These are phyloP conservation scores for Coelinius sp. DNA, from an alignment of 2,888 invertebrate species.

Conservation along the genomic window DNA sequence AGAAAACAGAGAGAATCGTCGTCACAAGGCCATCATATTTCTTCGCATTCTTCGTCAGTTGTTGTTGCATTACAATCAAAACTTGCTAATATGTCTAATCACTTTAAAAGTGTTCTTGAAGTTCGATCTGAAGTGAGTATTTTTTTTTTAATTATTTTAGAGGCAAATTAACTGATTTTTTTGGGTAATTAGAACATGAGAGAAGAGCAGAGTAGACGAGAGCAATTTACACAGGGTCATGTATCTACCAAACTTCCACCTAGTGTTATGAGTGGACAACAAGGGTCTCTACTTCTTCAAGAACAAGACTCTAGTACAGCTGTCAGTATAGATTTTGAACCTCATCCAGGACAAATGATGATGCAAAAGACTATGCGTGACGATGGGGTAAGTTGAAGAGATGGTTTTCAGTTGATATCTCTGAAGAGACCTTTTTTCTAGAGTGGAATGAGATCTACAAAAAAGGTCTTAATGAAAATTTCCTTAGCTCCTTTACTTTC, in stretches of 20 bases:
- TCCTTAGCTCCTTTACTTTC: no score
- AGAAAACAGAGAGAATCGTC: conserved; percentile 77
- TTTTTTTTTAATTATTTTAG: not conserved
- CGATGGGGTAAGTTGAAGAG: conserved; percentile 60
- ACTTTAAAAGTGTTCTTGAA: conserved; percentile 98
- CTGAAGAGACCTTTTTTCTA: no score
- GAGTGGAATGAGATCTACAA: no score
- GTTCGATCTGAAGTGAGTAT: conserved; percentile 87
- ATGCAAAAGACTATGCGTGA: conserved; percentile 67
- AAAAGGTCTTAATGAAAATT: no score
- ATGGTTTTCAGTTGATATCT: no score
- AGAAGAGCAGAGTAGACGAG: conserved; percentile 92
- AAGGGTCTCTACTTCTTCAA: conserved; percentile 68
- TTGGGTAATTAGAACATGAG: conserved; percentile 81
- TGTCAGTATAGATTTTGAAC: conserved; percentile 89
- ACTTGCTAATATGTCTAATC: conserved; percentile 96
- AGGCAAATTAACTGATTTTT: conserved; percentile 20
- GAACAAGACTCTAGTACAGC: conserved; percentile 63
- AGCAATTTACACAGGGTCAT: conserved; percentile 87
- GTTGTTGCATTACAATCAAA: conserved; percentile 94
- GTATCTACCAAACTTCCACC: conserved; percentile 77
- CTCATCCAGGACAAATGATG: conserved; percentile 71
- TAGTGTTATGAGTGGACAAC: conserved; percentile 73
- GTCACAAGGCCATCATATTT: conserved; percentile 82
- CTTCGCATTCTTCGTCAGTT: conserved; percentile 93